Evolutionary conservation across 2,888 invertebrate genomes (phyloP).

Genomic region (Gastracanthus pulcherrimus): DNA sequence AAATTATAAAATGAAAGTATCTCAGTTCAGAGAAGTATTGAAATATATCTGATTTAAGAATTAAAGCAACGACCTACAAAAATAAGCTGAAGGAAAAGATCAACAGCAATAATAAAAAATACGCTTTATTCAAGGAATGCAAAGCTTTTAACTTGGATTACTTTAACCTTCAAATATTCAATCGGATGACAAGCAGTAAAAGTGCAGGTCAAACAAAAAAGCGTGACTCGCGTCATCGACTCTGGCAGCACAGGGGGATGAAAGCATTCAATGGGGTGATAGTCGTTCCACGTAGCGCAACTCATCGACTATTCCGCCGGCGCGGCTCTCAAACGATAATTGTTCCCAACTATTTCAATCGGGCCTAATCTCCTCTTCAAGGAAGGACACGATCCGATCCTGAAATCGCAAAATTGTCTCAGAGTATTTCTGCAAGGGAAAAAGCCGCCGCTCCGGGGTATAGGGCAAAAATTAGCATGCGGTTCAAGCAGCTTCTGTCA

Average conservation of each 20-base stretch:
- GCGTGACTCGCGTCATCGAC: background rate
- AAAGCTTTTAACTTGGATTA: background rate
- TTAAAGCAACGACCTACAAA: too few relatives aligned
- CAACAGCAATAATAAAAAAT: background rate
- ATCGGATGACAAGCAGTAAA: slow-evolving; percentile 1
- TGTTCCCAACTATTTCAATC: slow-evolving; percentile 75
- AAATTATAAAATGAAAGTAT: too few relatives aligned
- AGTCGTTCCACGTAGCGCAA: too few relatives aligned
- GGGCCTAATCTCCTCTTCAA: slow-evolving; percentile 38
- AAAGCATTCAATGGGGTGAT: background rate
- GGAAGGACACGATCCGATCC: background rate
- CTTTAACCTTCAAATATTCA: background rate
- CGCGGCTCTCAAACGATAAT: slow-evolving; percentile 64
- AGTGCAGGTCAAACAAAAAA: background rate
- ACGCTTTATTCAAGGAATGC: background rate
- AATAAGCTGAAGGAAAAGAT: too few relatives aligned
- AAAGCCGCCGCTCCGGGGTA: too few relatives aligned
- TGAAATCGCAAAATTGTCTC: background rate
- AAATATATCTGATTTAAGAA: too few relatives aligned
- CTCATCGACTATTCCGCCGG: background rate
- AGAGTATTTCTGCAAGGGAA: background rate
- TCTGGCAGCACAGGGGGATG: slow-evolving; percentile 15
- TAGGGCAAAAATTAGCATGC: slow-evolving; percentile 73
- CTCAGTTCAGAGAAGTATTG: too few relatives aligned
- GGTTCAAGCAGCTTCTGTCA: slow-evolving; percentile 64